Base-by-base conservation (phyloP, 2,113 vertebrate species). In the Passer montanus region DNA sequence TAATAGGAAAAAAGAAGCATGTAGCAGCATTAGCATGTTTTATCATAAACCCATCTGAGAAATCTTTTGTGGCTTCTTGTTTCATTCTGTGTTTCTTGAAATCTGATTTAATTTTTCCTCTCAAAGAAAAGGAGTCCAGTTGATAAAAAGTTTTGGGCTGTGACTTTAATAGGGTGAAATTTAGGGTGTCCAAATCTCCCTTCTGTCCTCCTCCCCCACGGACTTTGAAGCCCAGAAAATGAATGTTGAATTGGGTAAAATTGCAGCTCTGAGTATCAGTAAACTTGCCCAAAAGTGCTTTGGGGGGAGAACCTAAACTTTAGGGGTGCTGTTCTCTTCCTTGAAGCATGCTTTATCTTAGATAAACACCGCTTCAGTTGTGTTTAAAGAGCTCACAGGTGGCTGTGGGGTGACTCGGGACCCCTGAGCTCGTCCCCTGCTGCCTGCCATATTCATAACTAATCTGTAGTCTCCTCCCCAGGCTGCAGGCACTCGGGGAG, bases 401-500 rank as follows among this genome's bases (percentile, higher is more conserved):
- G 75, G 70, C 33, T 58, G 49, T 26, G 35, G 28, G 39, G 73
- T 62, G 90, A 90, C 85, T 83, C 11, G 17, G 74, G 90, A 79
- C 82, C 91, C 67, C 76, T 1, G 88, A 87, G 79, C 85, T 87
- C 3, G 1, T 83, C 50, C 75, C 93, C 83, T 1, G 55, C 72
- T 69, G 91, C 90, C 76, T 79, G 89, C 95, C 94, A 79, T 93
- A 96, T 94, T 98, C 97, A 93, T 96, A 97, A 97, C 93, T 95
- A 96, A 98, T 97, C 97, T 94, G 97, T 95, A 92, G 94, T 91
- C 94, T 89, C 97, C 94, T 92, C 88, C 95, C 92, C 44, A 82
- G 96, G 95, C 93, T 91, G 96, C 39, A 31, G 95, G 97, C 97
- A 93, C 98, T 97, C 11, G 8, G 98, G 98, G 98, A 98, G 98